phyloP scores from a whole-genome alignment of 1,140 invertebrate species.

The Megalopta genalis region DNA sequence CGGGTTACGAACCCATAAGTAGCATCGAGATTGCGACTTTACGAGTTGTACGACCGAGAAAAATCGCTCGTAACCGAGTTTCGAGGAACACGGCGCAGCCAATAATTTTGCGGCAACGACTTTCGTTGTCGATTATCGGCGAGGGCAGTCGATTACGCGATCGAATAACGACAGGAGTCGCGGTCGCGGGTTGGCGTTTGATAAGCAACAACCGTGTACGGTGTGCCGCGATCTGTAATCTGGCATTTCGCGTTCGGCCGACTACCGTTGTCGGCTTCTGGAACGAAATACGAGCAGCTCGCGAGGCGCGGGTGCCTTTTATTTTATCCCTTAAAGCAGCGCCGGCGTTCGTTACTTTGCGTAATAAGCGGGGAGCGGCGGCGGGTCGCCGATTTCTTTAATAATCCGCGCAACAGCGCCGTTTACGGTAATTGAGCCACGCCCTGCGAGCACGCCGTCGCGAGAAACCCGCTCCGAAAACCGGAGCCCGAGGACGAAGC shows the following conservation, averaged over 20 bases:
- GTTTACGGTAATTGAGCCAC: conserved; percentile 31
- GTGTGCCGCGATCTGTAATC: neutral
- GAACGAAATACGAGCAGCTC: neutral
- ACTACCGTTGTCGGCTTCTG: conserved; percentile 3
- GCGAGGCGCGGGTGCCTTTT: neutral
- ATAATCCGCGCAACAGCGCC: conserved; percentile 6
- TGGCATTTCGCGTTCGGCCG: neutral
- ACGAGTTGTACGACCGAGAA: no score
- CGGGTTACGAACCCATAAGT: no score
- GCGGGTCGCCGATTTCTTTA: conserved; percentile 8
- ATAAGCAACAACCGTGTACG: neutral
- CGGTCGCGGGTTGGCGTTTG: neutral
- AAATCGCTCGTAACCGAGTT: no score
- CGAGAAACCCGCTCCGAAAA: no score
- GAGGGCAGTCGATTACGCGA: neutral
- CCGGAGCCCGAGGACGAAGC: no score
- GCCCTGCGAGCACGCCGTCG: conserved; percentile 8
- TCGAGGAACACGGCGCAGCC: no score
- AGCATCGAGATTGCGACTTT: no score
- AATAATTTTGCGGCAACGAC: no score
- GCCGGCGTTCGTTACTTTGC: neutral
- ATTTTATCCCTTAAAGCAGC: conserved; percentile 8
- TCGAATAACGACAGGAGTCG: neutral
- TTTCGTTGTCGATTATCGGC: neutral
- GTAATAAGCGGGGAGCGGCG: neutral